phyloP scores from a whole-genome alignment of 2,888 invertebrate species.

The Aporophyla lueneburgensis region DNA sequence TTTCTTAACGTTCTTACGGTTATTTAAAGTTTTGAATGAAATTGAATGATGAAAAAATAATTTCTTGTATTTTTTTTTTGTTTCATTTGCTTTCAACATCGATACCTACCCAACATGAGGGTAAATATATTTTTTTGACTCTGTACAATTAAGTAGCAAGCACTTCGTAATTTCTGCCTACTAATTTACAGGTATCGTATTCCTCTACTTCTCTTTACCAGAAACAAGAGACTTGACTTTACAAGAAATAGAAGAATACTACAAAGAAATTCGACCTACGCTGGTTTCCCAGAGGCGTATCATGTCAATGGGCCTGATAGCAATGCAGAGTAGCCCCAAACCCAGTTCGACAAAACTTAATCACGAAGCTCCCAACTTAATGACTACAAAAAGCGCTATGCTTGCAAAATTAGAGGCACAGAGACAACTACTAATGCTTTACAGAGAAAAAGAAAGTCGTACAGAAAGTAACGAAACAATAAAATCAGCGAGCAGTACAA shows the following conservation, averaged over 20 bases:
- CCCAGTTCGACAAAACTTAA: not conserved
- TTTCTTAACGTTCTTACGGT: no score
- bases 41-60: no score
- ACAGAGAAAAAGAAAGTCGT: no score
- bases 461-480: not conserved
- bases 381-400: not conserved
- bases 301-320: not conserved
- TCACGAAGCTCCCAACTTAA: not conserved
- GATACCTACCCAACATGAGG: no score
- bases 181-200: conserved; percentile 83
- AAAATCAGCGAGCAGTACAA: not conserved
- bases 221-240: conserved; percentile 92
- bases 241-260: conserved; percentile 93
- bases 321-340: not conserved
- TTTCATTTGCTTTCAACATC: no score
- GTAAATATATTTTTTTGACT: no score
- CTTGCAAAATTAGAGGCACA: not conserved
- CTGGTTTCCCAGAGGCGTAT: conserved; percentile 79
- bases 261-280: conserved; percentile 87
- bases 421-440: not conserved
- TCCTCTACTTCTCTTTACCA: conserved; percentile 90
- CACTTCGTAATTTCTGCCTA: not conserved
- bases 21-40: no score
- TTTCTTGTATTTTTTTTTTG: no score
- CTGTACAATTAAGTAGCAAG: not conserved